Percentiles rank a stretch among this genome's conserved stretches.
phyloP scores from a whole-genome alignment of 2,113 vertebrate genomes.

The Bothrops jararaca region DNA sequence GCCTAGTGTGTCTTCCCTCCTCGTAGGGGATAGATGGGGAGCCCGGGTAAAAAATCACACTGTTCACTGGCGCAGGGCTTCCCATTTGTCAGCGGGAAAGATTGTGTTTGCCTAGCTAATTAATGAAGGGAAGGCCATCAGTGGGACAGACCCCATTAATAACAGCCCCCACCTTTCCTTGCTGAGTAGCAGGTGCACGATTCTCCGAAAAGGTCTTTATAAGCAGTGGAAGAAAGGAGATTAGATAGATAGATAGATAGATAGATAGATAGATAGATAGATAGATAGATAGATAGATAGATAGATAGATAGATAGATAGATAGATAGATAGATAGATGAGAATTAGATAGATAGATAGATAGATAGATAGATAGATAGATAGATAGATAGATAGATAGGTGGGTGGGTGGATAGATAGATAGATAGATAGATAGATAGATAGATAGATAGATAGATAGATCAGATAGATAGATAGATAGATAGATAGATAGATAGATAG shows the following conservation, averaged over 20 bases:
- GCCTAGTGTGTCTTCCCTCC: background rate
- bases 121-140: background rate
- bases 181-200: background rate
- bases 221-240: background rate
- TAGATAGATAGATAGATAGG: too few relatives aligned
- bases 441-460: too few relatives aligned
- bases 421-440: too few relatives aligned
- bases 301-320: too few relatives aligned
- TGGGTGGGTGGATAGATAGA: too few relatives aligned
- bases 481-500: too few relatives aligned
- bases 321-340: too few relatives aligned
- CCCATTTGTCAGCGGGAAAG: background rate
- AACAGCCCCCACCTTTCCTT: background rate
- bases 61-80: rapidly evolving
- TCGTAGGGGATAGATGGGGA: conserved; percentile 21
- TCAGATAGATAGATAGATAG: too few relatives aligned
- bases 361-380: rapidly evolving
- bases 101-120: background rate
- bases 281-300: too few relatives aligned
- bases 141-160: background rate
- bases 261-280: too few relatives aligned
- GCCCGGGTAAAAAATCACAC: conserved; percentile 59
- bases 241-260: background rate
- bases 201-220: background rate
- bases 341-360: too few relatives aligned